A percentile compares a stretch with the other conserved stretches of the same genome.
Evolutionary conservation across 2,113 vertebrate species (phyloP).

Genomic region (Corythaeola cristata): DNA sequence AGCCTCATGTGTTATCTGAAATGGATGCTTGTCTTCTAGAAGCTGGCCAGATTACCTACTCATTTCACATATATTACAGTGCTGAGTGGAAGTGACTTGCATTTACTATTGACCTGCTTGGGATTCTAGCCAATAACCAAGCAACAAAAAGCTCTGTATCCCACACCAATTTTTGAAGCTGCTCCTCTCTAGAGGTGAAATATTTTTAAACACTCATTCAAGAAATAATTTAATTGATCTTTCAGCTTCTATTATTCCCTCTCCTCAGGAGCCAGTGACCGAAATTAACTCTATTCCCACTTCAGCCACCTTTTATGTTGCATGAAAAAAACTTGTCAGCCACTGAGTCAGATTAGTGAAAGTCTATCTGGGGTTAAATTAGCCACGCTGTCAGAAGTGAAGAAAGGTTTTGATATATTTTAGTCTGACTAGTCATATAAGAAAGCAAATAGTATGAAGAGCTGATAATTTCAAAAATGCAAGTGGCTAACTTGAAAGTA

Average conservation of each 20-base stretch:
- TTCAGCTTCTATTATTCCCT: constrained; percentile 3
- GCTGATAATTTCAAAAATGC: not conserved
- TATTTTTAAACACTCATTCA: constrained; percentile 54
- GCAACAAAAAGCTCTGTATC: not conserved
- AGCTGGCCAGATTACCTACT: not conserved
- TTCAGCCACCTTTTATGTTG: not conserved
- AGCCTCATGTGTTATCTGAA: not conserved
- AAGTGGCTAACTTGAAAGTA: not conserved
- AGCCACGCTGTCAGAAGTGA: not conserved
- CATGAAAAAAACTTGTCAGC: not conserved
- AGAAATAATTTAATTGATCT: constrained; percentile 50
- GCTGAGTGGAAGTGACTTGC: not conserved
- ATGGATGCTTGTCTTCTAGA: not conserved
- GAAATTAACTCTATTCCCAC: constrained; percentile 27
- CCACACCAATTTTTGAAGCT: constrained; percentile 30
- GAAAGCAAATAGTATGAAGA: not conserved
- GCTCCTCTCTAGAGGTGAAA: not conserved
- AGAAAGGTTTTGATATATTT: not conserved
- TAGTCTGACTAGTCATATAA: not conserved
- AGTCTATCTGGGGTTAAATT: not conserved
- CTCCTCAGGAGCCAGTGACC: not conserved
- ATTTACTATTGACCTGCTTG: not conserved
- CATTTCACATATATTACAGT: not conserved
- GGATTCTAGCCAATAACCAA: constrained; percentile 9
- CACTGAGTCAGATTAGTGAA: not conserved